These are phyloP conservation scores for Euproctis similis DNA, from an alignment of 2,888 invertebrate genomes.

Conservation along the genomic window DNA sequence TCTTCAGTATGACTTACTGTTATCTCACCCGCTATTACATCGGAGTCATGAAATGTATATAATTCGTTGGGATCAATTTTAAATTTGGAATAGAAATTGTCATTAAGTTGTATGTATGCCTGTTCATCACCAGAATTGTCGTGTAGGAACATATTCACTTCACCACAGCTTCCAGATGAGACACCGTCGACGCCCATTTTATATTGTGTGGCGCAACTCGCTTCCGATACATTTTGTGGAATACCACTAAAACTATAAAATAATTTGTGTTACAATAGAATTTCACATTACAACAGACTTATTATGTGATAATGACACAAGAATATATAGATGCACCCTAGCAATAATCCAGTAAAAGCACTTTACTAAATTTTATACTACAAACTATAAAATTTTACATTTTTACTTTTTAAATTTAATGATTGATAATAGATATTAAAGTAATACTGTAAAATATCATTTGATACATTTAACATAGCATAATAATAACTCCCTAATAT, in stretches of 20 bases:
- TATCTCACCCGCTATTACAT: constrained; percentile 66
- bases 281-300: too few relatives aligned
- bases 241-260: constrained; percentile 62
- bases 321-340: too few relatives aligned
- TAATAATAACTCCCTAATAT: too few relatives aligned
- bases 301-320: too few relatives aligned
- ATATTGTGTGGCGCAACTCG: constrained; percentile 69
- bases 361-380: too few relatives aligned
- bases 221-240: constrained; percentile 70
- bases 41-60: constrained; percentile 70
- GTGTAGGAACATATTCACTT: constrained; percentile 63
- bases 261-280: too few relatives aligned
- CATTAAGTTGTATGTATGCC: constrained; percentile 59
- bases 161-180: constrained; percentile 53
- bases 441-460: too few relatives aligned
- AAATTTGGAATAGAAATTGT: constrained; percentile 67
- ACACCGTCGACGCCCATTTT: constrained; percentile 68
- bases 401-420: too few relatives aligned
- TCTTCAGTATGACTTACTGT: constrained; percentile 70
- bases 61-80: constrained; percentile 71
- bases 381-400: too few relatives aligned
- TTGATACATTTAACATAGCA: too few relatives aligned
- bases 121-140: constrained; percentile 64
- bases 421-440: too few relatives aligned
- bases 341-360: too few relatives aligned